These are phyloP conservation scores for Bombus consobrinus DNA, from an alignment of 1,140 invertebrate species.

Conservation along the genomic window DNA sequence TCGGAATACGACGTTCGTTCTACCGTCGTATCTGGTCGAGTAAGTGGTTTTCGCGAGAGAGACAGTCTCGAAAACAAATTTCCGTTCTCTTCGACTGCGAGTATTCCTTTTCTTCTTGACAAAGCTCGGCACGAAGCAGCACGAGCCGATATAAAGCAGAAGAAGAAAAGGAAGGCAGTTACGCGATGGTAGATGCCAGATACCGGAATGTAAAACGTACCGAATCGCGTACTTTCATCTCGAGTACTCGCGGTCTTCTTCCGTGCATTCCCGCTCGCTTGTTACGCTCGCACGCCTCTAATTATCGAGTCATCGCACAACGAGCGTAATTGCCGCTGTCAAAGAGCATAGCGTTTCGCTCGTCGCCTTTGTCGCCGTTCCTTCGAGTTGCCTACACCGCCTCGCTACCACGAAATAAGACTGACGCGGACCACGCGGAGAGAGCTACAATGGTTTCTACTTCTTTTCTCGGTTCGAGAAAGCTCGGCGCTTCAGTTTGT, in stretches of 20 bases:
- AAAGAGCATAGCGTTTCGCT: not conserved
- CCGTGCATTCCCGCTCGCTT: slow-evolving; percentile 36
- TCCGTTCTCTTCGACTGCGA: too few relatives aligned
- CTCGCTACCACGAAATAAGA: too few relatives aligned
- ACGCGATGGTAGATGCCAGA: slow-evolving; percentile 13
- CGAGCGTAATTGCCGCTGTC: not conserved
- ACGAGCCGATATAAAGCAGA: not conserved
- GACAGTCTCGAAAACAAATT: too few relatives aligned
- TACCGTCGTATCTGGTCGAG: too few relatives aligned
- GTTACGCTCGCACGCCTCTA: slow-evolving; percentile 31
- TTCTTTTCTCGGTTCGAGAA: too few relatives aligned
- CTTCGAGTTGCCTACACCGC: too few relatives aligned
- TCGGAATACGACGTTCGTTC: too few relatives aligned
- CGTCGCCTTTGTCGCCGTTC: too few relatives aligned
- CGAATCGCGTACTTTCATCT: slow-evolving; percentile 49
- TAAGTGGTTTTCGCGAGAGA: too few relatives aligned
- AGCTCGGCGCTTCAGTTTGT: too few relatives aligned
- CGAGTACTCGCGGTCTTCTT: slow-evolving; percentile 50
- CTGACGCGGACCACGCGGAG: too few relatives aligned
- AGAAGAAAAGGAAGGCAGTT: slow-evolving; percentile 15
- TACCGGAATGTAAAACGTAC: slow-evolving; percentile 41
- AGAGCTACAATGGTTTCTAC: too few relatives aligned
- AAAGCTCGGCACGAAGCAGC: not conserved
- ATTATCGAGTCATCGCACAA: slow-evolving; percentile 31
- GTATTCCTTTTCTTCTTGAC: not conserved